These are phyloP conservation scores for Bufo gargarizans DNA, from an alignment of 2,113 vertebrate species.

Conservation along the genomic window DNA sequence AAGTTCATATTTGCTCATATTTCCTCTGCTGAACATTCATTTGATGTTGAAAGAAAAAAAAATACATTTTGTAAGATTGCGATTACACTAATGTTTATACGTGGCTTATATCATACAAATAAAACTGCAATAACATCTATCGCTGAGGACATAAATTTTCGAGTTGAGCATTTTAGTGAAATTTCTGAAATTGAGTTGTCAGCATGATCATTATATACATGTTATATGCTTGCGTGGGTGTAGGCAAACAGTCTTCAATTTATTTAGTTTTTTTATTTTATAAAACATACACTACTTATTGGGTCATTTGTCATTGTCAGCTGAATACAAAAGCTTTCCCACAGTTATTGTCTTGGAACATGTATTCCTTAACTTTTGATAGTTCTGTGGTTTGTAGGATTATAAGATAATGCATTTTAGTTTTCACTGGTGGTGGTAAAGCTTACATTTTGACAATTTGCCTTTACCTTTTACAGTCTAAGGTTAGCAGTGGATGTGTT, in stretches of 20 bases:
- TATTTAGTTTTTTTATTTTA: background rate
- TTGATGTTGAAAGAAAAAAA: background rate
- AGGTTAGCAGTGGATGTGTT: background rate
- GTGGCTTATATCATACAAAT: background rate
- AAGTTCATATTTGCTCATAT: no score
- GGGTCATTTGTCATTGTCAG: no score
- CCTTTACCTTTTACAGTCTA: background rate
- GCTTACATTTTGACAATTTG: background rate
- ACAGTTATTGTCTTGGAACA: no score
- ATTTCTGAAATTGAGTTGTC: slow-evolving; percentile 3
- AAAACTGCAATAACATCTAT: background rate
- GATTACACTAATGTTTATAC: background rate
- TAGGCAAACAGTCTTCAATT: background rate
- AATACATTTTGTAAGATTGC: no score
- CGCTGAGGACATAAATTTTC: background rate
- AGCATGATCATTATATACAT: slow-evolving; percentile 8
- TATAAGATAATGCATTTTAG: no score
- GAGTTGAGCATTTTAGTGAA: background rate
- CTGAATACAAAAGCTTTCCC: no score
- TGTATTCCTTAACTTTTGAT: no score
- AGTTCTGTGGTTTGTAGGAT: no score
- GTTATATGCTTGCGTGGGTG: background rate
- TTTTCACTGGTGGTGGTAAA: no score
- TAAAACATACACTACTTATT: background rate
- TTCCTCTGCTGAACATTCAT: background rate